Base-by-base conservation (phyloP, 2,797 vertebrate genomes). In the Lacerta viridis region DNA sequence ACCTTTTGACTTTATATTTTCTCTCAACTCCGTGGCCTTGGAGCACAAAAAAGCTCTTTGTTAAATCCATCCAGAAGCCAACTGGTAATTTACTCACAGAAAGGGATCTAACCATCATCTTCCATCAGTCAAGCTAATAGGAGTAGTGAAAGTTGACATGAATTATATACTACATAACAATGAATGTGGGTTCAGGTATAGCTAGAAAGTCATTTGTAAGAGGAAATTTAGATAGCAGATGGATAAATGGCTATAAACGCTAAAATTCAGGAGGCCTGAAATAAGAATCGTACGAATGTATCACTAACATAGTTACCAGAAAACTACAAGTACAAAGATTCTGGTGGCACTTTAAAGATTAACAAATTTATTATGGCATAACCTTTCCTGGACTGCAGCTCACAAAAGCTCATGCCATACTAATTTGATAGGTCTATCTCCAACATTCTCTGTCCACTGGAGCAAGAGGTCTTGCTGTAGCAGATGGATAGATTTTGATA, bases 251-350 rank as follows among this genome's bases (percentile, higher is more conserved):
- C 77, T 80, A 3, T 1, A 78, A 90, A 71, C 41, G 83, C 68
- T 90, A 88, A 89, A 85, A 92, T 6, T 79, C 36, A 68, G 15
- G 46, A 27, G n/a, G 20, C 43, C 83, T 9, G 23, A 41, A 80
- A 64, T 92, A 75, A 88, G 83, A 94, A 89, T 50, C 88, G 46
- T 92, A 85, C 87, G 66, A 78, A 68, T 93, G 69, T 75, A 88
- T 39, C 84, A n/a, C 87, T 92, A 88, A 80, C 72, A 91, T 59
- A 89, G 36, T 78, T 92, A 87, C 15, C 33, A 69, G 55, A 46
- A 50, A 36, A 84, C 39, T 85, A 85, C 91, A 92, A 78, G 7
- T 55, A 83, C 91, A 64, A 55, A 64, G 61, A 64, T 18, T 64
- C 61, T 64, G 17, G 17, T 64, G 61, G 61, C 61, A 64, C 61